These are phyloP conservation scores for Hippasteria phrygiana DNA, from an alignment of 53 echinoderm and acorn worm species.

Conservation along the genomic window DNA sequence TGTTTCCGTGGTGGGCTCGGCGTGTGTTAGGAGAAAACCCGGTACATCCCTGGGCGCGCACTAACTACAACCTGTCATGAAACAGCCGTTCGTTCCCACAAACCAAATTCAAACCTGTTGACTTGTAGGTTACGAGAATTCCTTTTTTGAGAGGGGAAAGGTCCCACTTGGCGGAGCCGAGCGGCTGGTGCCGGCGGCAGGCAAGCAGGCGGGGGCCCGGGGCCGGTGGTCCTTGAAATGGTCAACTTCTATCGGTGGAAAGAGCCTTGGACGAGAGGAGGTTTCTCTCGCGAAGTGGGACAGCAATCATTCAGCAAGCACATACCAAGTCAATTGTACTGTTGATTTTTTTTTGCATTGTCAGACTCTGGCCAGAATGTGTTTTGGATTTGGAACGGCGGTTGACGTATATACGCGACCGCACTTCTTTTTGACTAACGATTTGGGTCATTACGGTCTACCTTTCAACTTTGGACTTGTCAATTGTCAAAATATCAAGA, in stretches of 20 bases:
- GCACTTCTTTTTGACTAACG: not conserved
- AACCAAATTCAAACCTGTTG: slow-evolving; percentile 38
- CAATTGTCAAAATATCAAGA: not conserved
- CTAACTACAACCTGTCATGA: not conserved
- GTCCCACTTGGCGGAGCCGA: slow-evolving; percentile 42
- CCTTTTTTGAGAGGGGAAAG: slow-evolving; percentile 33
- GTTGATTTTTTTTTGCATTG: not conserved
- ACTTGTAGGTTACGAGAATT: not conserved
- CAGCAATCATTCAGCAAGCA: slow-evolving; percentile 27
- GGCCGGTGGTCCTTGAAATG: slow-evolving; percentile 46
- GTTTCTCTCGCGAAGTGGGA: slow-evolving; percentile 12
- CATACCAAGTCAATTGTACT: not conserved
- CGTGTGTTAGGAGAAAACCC: no score
- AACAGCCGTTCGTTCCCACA: slow-evolving; percentile 11
- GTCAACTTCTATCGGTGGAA: slow-evolving; percentile 46
- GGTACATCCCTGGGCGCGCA: no score
- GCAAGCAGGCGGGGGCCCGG: slow-evolving; percentile 24
- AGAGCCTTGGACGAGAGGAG: not conserved
- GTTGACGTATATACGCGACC: not conserved
- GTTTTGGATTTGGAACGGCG: not conserved
- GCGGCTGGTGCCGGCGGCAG: slow-evolving; percentile 41
- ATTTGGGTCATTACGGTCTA: not conserved
- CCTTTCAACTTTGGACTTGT: not conserved
- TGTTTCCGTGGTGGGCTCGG: no score
- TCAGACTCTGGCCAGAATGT: not conserved